Percentiles rank a stretch among this genome's conserved stretches.
Evolutionary conservation across 1,140 invertebrate genomes (phyloP).

Genomic region (Battus philenor): DNA sequence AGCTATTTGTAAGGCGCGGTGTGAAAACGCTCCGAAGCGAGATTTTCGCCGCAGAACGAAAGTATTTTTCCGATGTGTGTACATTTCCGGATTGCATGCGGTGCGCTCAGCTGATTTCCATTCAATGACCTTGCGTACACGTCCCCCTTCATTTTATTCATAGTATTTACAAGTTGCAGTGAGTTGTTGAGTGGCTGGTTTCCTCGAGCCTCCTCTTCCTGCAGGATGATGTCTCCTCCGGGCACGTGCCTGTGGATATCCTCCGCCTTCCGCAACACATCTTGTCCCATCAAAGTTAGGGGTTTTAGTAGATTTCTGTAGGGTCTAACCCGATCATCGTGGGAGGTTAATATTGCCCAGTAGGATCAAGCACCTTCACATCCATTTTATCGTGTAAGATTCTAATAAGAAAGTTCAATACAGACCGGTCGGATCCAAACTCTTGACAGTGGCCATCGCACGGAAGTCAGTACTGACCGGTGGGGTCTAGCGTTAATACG

Average conservation of each 20-base stretch:
- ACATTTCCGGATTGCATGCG: constrained; percentile 62
- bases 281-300: constrained; percentile 44
- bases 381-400: constrained; percentile 36
- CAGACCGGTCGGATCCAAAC: constrained; percentile 64
- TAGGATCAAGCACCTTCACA: constrained; percentile 34
- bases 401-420: constrained; percentile 56
- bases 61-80: constrained; percentile 38
- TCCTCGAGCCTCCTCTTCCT: constrained; percentile 55
- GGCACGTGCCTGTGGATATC: constrained; percentile 54
- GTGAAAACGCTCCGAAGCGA: constrained; percentile 22
- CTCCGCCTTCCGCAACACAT: constrained; percentile 67
- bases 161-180: constrained; percentile 58
- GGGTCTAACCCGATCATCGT: constrained; percentile 65
- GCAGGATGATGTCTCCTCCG: constrained; percentile 67
- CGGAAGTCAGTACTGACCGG: constrained; percentile 55
- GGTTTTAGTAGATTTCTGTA: constrained; percentile 61
- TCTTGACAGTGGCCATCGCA: constrained; percentile 32
- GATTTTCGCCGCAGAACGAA: constrained; percentile 19
- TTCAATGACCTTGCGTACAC: constrained; percentile 61
- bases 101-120: constrained; percentile 67
- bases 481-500: constrained; percentile 54
- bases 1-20: constrained; percentile 25
- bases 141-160: constrained; percentile 52
- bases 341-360: constrained; percentile 39
- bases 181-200: constrained; percentile 33